Evolutionary conservation across 2,113 vertebrate species (phyloP).

Genomic region (Azemiops feae): DNA sequence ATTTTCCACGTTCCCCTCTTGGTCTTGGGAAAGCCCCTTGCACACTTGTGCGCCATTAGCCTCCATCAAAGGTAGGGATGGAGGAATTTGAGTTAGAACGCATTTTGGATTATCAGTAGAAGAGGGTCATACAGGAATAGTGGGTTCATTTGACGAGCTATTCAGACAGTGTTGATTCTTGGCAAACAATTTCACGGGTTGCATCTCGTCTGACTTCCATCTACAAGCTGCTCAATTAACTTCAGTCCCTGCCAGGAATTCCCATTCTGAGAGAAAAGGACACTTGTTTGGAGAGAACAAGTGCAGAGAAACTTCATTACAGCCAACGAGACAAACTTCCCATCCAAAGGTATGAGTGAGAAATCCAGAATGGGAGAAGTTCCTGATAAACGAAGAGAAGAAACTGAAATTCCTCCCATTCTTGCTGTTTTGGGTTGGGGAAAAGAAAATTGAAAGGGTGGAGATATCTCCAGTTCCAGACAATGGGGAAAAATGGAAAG

Average conservation of each 20-base stretch:
- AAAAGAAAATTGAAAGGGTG: not conserved
- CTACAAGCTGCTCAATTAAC: not conserved
- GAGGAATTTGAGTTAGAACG: not conserved
- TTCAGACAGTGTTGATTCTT: not conserved
- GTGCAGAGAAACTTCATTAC: not conserved
- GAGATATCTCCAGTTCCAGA: not conserved
- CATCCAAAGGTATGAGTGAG: not conserved
- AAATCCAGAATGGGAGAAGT: not conserved
- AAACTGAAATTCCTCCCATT: not conserved
- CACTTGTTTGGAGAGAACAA: not conserved
- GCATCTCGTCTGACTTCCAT: not conserved
- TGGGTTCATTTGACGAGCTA: not conserved
- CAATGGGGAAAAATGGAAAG: not conserved
- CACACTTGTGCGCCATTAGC: too few species aligned
- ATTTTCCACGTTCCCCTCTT: not conserved
- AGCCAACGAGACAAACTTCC: not conserved
- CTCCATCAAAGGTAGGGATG: not conserved
- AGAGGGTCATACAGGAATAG: not conserved
- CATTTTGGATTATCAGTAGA: not conserved
- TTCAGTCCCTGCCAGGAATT: not conserved
- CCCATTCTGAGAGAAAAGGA: not conserved
- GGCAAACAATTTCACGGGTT: not conserved
- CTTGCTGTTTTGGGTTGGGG: not conserved
- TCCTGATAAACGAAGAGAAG: not conserved
- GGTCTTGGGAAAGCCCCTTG: not conserved